A percentile compares a stretch with the other conserved stretches of the same genome.
phyloP scores from a whole-genome alignment of 2,888 invertebrate genomes.

The Drosophila ustulata region DNA sequence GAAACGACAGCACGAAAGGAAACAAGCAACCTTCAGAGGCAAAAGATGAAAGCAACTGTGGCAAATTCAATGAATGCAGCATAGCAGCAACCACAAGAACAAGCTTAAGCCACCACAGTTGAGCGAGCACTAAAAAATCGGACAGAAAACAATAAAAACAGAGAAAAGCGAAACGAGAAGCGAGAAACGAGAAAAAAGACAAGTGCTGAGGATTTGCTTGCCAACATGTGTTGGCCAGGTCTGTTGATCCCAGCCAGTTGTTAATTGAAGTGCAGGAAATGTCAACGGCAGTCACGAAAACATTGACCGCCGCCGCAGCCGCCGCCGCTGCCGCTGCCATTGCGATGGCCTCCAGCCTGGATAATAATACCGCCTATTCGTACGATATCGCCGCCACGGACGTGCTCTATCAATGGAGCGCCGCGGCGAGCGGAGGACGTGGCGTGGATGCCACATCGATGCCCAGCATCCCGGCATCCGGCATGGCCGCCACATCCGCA shows the following conservation, averaged over 20 bases:
- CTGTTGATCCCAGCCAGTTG: slow-evolving; percentile 27
- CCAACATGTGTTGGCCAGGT: slow-evolving; percentile 4
- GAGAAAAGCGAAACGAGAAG: background rate
- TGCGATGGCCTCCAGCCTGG: slow-evolving; percentile 60
- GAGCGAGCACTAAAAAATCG: slow-evolving; percentile 10
- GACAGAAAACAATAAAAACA: background rate
- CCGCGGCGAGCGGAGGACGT: slow-evolving; percentile 45
- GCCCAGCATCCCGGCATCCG: slow-evolving; percentile 17
- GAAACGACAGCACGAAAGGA: background rate
- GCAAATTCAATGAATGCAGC: slow-evolving; percentile 36
- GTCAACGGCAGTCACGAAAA: slow-evolving; percentile 54
- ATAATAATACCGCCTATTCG: slow-evolving; percentile 47
- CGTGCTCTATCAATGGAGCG: slow-evolving; percentile 65
- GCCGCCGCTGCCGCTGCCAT: slow-evolving; percentile 24
- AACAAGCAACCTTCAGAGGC: background rate
- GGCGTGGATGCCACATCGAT: slow-evolving; percentile 5
- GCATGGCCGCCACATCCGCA: slow-evolving; percentile 9
- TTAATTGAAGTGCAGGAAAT: slow-evolving; percentile 52
- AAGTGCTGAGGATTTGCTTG: background rate
- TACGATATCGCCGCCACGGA: slow-evolving; percentile 51
- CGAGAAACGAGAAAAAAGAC: background rate
- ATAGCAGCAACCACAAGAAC: slow-evolving; percentile 12
- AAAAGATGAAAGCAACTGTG: slow-evolving; percentile 42
- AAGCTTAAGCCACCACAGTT: slow-evolving; percentile 15
- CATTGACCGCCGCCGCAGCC: slow-evolving; percentile 29